Evolutionary conservation across 2,113 vertebrate genomes (phyloP), one percentile per base, ranked within the genome.

Genomic region (Dicaeum eximium): DNA sequence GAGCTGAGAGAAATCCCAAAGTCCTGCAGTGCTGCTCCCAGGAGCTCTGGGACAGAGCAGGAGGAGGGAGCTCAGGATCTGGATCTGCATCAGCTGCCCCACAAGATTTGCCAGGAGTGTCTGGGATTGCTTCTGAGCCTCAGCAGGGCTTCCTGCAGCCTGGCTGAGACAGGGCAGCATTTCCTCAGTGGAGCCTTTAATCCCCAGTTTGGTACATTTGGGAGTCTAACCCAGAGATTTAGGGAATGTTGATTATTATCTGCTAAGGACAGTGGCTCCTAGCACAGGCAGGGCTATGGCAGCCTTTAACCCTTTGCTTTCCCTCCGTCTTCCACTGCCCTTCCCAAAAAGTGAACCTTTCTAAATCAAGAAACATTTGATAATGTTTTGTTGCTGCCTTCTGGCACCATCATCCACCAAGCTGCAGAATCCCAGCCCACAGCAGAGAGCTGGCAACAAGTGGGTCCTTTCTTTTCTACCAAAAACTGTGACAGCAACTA

Each of bases 21-120:
- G 22, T 22, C 22, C 66, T 20, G 10, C 45, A 47, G 19, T 0
- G 3, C 64, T 60, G 81, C 51, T 30, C 27, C 30, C 14, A 15
- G 35, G 28, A 35, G 78, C 69, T 67, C 58, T 31, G 31, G 64
- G 51, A 66, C 18, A 42, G 21, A 25, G 31, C 38, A 50, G n/a
- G 19, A 72, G 27, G 42, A 37, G 35, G n/a, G 50, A 79, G 35
- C 44, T 69, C 4, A 0, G n/a, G 20, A 2, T 42, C 45, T 80
- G 65, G 20, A 13, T 77, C 65, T 50, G 48, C 66, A 56, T 30
- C 50, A 86, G 19, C 33, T 2, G 1, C 50, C 21, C 35, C 60
- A n/a, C 0, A 2, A 57, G 22, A 25, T 18, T 11, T 14, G 14
- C 40, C 3, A 4, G 42, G 35, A 35, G 47, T n/a, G 24, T 25